Evolutionary conservation across 2,888 invertebrate genomes (phyloP).

Genomic region (Phaedon cochleariae): DNA sequence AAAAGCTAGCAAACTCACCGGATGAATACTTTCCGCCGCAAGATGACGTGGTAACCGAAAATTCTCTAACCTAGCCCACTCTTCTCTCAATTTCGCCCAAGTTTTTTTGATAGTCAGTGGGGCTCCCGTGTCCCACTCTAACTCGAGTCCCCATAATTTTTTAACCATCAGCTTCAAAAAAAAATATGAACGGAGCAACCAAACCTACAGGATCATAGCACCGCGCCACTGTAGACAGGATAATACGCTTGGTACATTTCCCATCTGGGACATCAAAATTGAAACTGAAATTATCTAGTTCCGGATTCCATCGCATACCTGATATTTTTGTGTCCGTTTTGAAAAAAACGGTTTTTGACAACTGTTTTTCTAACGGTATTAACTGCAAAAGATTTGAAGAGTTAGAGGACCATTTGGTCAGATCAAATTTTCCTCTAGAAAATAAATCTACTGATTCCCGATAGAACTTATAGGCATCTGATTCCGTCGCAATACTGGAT

Average conservation of each 20-base stretch:
- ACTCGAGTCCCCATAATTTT: conserved; percentile 3
- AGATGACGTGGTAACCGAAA: not conserved
- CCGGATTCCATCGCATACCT: conserved; percentile 21
- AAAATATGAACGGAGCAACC: conserved; percentile 15
- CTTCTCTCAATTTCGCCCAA: not conserved
- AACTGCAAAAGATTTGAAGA: not conserved
- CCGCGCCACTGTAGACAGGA: conserved; percentile 15
- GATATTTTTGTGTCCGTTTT: conserved; percentile 15
- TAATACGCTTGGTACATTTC: conserved; percentile 5
- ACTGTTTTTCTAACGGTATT: not conserved
- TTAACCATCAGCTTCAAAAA: conserved; percentile 13
- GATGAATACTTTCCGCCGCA: not conserved
- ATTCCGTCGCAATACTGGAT: not conserved
- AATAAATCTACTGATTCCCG: conserved; percentile 9
- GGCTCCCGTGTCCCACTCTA: conserved; percentile 2
- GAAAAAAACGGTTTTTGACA: not conserved
- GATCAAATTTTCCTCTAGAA: conserved; percentile 14
- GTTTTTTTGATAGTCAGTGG: not conserved
- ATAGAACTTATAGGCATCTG: conserved; percentile 8
- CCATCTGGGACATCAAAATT: not conserved
- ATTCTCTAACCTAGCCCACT: not conserved
- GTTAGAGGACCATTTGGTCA: conserved; percentile 19
- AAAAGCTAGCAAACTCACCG: conserved; percentile 4
- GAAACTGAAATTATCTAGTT: conserved; percentile 13
- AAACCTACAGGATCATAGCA: conserved; percentile 19